Base-by-base conservation (phyloP, 2,888 invertebrate genomes). In the Cotesia congregata region DNA sequence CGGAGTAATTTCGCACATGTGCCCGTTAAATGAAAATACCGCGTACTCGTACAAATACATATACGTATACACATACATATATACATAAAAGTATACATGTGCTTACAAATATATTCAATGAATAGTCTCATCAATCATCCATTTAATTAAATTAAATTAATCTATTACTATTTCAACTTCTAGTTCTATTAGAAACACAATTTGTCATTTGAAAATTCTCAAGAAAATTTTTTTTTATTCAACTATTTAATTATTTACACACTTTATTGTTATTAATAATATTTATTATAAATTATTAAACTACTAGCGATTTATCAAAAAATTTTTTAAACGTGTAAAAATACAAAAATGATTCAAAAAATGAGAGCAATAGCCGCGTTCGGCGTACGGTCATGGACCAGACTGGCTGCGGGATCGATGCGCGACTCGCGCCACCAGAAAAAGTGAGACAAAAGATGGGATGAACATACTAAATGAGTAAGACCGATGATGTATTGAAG, bases 351-450 rank as follows among this genome's bases (percentile, higher is more conserved):
- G 7, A 50, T 50, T 50, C 12, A 50, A 50, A 50, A 50, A 50
- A 72, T 62, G 15, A 20, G 17, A 50, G 41, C 62, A 38, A 40
- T 60, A 41, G 17, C 59, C 17, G 12, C 59, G 3, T 60, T 38
- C 61, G 39, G 67, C 40, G 71, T 61, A 61, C 67, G 67, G 40
- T 71, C 77, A 65, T 86, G 89, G 88, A 85, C 88, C 88, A 84
- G 83, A 88, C 88, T 88, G 87, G 83, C 85, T 84, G 84, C 79
- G 78, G 81, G 87, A 88, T 87, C 88, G 87, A 88, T 88, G 85
- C 84, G 79, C 78, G 79, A 77, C 75, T 76, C 77, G 67, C 77
- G 72, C 60, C 59, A 69, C 40, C 40, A 74, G 72, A 60, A 74
- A 73, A 70, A 76, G 38, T 64, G 74, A 15, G 70, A 69, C 17